Percentiles rank a stretch among this genome's conserved stretches.
These are phyloP conservation scores for Nannoperca australis DNA, from an alignment of 2,797 vertebrate genomes.

Conservation along the genomic window DNA sequence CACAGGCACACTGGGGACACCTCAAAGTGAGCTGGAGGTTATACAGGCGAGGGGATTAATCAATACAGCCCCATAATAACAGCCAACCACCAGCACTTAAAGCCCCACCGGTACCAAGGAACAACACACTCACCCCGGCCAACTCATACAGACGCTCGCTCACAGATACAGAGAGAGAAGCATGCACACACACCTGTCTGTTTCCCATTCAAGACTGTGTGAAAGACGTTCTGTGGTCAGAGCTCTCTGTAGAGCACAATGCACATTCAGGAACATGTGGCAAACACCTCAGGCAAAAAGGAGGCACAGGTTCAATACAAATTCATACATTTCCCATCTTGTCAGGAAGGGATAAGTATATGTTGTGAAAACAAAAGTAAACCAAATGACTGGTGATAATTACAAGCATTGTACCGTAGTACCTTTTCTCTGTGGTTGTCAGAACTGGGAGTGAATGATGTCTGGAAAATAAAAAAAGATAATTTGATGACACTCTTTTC, in stretches of 20 bases:
- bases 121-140: constrained; percentile 50
- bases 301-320: constrained; percentile 23
- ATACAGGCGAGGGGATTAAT: constrained; percentile 91
- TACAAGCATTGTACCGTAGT: not conserved
- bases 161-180: constrained; percentile 37
- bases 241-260: not conserved
- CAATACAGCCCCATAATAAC: constrained; percentile 89
- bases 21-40: constrained; percentile 92
- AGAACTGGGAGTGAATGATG: not conserved
- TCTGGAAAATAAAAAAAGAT: not conserved
- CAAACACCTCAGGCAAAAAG: constrained; percentile 34
- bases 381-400: constrained; percentile 16
- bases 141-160: constrained; percentile 37
- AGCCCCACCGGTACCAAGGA: constrained; percentile 62
- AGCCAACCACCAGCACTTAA: constrained; percentile 82
- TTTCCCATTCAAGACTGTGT: constrained; percentile 23
- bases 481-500: not conserved
- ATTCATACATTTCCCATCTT: constrained; percentile 10
- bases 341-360: constrained; percentile 17
- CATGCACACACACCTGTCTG: constrained; percentile 27
- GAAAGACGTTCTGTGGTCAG: constrained; percentile 26
- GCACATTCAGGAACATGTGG: constrained; percentile 5
- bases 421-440: constrained; percentile 4
- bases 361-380: constrained; percentile 40
- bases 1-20: constrained; percentile 85